Conservation (phyloP, 2,888 invertebrate genomes). For the Tanytarsus gracilentus region DNA sequence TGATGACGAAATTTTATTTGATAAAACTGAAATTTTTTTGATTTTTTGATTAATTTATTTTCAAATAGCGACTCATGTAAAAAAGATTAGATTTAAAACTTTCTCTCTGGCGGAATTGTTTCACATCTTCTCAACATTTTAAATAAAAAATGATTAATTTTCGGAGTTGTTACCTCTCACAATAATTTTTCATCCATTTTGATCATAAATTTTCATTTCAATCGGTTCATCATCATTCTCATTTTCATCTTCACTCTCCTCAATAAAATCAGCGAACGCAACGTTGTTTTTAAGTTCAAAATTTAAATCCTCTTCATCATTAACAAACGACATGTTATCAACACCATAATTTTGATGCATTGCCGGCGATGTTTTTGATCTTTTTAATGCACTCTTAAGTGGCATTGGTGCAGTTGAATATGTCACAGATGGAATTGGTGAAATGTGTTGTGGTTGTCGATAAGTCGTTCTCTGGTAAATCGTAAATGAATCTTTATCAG, state of each 20-base stretch:
- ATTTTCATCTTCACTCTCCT: neutral
- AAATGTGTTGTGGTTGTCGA: too few relatives aligned
- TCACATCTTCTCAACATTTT: too few relatives aligned
- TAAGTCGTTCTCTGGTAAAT: slow-evolving; percentile 17
- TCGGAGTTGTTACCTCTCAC: too few relatives aligned
- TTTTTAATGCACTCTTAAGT: slow-evolving; percentile 18
- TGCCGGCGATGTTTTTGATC: neutral
- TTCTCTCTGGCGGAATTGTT: too few relatives aligned
- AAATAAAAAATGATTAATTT: too few relatives aligned
- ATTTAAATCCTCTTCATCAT: neutral
- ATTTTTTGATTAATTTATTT: too few relatives aligned
- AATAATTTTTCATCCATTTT: too few relatives aligned
- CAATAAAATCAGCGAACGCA: neutral
- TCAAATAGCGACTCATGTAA: too few relatives aligned
- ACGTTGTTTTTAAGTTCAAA: neutral
- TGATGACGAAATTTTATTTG: too few relatives aligned
- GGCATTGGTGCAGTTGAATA: neutral
- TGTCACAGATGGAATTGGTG: slow-evolving; percentile 1
- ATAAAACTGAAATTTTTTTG: too few relatives aligned
- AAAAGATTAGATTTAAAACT: too few relatives aligned
- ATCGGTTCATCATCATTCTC: neutral
- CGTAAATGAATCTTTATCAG: slow-evolving; percentile 3
- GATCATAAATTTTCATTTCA: neutral
- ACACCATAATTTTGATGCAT: neutral
- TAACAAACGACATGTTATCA: slow-evolving; percentile 12